These are phyloP conservation scores for Idaea aversata DNA, from an alignment of 2,888 invertebrate genomes.

Conservation along the genomic window DNA sequence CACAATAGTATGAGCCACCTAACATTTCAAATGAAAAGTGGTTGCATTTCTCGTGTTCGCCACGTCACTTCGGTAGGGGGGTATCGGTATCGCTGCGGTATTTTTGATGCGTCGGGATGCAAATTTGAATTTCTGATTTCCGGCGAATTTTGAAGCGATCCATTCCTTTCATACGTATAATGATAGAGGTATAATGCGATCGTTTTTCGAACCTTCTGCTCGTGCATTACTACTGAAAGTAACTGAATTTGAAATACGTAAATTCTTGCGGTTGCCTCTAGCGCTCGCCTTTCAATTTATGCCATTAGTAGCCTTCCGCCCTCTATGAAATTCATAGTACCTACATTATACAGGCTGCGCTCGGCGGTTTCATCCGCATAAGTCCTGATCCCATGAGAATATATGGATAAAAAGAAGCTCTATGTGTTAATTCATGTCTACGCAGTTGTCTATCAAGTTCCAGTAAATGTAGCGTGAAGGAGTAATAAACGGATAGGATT, in stretches of 20 bases:
- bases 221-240: constrained; percentile 47
- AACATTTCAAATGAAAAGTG: constrained; percentile 23
- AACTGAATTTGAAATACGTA: constrained; percentile 74
- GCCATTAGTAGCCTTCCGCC: constrained; percentile 67
- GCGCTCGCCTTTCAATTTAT: constrained; percentile 69
- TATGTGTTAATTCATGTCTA: too few species aligned
- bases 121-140: constrained; percentile 56
- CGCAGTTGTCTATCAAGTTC: too few species aligned
- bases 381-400: too few species aligned
- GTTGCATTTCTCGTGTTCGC: constrained; percentile 20
- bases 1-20: constrained; percentile 16
- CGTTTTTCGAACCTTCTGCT: constrained; percentile 49
- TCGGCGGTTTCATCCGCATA: too few species aligned
- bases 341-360: not conserved
- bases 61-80: constrained; percentile 28
- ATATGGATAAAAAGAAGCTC: too few species aligned
- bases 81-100: constrained; percentile 31
- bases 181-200: constrained; percentile 51
- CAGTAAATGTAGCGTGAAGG: too few species aligned
- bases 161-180: constrained; percentile 45
- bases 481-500: too few species aligned
- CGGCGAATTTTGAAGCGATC: constrained; percentile 54
- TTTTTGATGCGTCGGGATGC: constrained; percentile 46
- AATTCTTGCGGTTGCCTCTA: constrained; percentile 67
- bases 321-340: constrained; percentile 52